Percentiles rank a stretch among this genome's conserved stretches.
Conservation (phyloP, 2,113 vertebrate species). For the Gila orcuttii region DNA sequence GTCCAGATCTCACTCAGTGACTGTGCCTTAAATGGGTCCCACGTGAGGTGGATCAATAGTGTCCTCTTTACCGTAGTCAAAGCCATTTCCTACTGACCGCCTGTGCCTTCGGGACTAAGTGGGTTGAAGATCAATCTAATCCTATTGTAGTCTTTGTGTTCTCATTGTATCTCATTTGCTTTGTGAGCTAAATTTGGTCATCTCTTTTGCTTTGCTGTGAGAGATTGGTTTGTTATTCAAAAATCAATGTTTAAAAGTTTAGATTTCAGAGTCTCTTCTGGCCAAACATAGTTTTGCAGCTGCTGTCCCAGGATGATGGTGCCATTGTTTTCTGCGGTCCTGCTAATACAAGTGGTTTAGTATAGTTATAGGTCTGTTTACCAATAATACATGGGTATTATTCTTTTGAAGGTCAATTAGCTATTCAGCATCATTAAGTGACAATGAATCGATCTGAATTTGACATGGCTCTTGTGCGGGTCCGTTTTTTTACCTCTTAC, state of each 20-base stretch:
- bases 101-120: not conserved
- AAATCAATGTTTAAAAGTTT: conserved; percentile 28
- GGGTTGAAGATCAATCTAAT: conserved; percentile 16
- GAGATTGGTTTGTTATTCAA: not conserved
- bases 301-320: too few species aligned
- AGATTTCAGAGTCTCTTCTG: not conserved
- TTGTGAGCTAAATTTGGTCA: not conserved
- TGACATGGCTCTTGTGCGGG: conserved; percentile 63
- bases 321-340: not conserved
- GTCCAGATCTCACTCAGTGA: conserved; percentile 5
- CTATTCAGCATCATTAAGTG: not conserved
- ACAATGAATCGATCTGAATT: conserved; percentile 57
- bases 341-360: not conserved
- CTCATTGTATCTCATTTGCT: not conserved
- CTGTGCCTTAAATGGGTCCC: conserved; percentile 3
- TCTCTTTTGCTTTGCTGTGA: not conserved
- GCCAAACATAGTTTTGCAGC: not conserved
- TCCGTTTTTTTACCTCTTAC: conserved; percentile 70
- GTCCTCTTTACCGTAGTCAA: conserved; percentile 10
- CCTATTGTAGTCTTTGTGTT: not conserved
- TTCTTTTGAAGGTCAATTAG: not conserved
- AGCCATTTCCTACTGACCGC: conserved; percentile 15
- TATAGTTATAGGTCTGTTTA: not conserved
- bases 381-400: not conserved
- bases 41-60: not conserved